Evolutionary conservation across 35 echinoderm and acorn worm species (phyloP), one percentile per base, ranked within the genome.

Genomic region (Nesometra sesokonis): DNA sequence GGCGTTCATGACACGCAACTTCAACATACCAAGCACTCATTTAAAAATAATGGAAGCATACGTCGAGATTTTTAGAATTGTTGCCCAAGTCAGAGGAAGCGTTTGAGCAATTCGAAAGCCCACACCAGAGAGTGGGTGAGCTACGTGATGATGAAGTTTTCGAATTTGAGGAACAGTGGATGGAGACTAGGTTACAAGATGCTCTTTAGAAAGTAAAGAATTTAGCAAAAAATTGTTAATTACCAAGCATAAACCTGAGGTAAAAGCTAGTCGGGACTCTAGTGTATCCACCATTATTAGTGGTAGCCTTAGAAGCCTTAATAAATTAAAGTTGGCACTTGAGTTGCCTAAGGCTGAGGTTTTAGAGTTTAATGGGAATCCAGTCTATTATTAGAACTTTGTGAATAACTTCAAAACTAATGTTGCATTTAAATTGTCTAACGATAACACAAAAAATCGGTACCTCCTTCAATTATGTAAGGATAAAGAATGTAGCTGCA

Each of bases 401-500:
- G 36, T 86, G 0, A 32, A 34, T 5, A 86, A 86, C 34, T 86
- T 86, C n/a, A 34, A 77, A 77, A 86, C 67, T 31, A 86, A 86
- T 86, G 52, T 86, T 46, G 85, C 85, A 11, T 35, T 19, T 37
- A 86, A 86, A 76, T 34, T 86, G 7, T 77, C n/a, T 86, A 47
- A 86, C 32, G 33, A 86, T 47, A 78, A 34, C 34, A 78, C 85
- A 13, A 86, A 32, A 34, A n/a, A 78, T 21, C 85, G 34, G 31
- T 77, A 86, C 36, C 32, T 86, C 17, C 29, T 86, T 23, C 80
- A 89, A 77, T 77, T 89, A n/a, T 89, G 88, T 32, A 84, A 32
- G n/a, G 81, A 81, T 30, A 82, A 89, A 30, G 80, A 43, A 77
- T 13, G 46, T 15, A 21, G 30, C 13, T 82, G 88, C 27, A 84